Conservation (phyloP, 2,888 invertebrate genomes). For the Megalurothrips usitatus region DNA sequence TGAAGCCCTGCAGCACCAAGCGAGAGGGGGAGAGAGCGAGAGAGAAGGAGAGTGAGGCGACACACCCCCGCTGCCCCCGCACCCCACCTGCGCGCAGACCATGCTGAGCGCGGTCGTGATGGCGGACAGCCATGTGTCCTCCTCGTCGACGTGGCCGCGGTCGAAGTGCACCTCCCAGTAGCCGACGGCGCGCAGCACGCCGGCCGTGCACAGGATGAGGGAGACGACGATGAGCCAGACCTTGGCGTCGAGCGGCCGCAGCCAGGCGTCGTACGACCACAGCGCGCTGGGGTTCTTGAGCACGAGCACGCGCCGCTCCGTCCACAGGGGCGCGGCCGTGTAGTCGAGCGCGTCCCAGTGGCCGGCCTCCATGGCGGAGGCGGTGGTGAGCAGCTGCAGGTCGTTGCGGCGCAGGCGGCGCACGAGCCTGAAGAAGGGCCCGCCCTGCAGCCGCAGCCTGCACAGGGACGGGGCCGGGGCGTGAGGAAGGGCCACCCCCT, state of each 20-base stretch:
- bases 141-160: conserved; percentile 12
- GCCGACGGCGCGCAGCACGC: conserved; percentile 12
- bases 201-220: neutral
- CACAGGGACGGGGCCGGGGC: too few species aligned
- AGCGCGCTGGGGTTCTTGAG: conserved; percentile 9
- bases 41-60: too few species aligned
- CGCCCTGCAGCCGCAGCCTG: conserved; percentile 17
- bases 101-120: conserved; percentile 6
- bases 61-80: too few species aligned
- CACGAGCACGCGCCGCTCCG: neutral
- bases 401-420: neutral
- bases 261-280: conserved; percentile 21
- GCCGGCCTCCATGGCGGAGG: neutral
- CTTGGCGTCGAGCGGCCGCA: neutral
- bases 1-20: neutral
- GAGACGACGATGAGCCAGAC: neutral
- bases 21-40: too few species aligned
- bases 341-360: conserved; percentile 16
- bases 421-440: neutral
- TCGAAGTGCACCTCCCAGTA: conserved; percentile 16
- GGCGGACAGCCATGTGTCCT: neutral
- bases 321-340: neutral
- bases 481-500: neutral
- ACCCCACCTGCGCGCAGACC: neutral
- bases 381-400: neutral